These are phyloP conservation scores for Cantharis rufa DNA, from an alignment of 2,888 invertebrate genomes.

Conservation along the genomic window DNA sequence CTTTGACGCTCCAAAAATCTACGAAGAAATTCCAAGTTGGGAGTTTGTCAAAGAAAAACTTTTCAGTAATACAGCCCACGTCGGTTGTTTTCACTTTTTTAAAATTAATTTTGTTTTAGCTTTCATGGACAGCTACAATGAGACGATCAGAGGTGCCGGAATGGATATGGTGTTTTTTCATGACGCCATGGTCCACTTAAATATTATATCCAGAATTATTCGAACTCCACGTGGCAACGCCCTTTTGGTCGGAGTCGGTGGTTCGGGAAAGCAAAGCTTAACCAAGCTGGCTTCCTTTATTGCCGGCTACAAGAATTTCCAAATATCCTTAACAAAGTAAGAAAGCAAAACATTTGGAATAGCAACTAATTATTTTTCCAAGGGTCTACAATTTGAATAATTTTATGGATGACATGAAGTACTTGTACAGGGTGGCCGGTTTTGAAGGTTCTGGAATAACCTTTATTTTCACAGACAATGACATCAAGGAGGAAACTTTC, in stretches of 20 bases:
- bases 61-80: conserved; percentile 35
- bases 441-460: conserved; percentile 74
- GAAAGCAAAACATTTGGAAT: neutral
- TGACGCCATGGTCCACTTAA: conserved; percentile 83
- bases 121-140: conserved; percentile 79
- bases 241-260: conserved; percentile 86
- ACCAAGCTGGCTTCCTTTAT: conserved; percentile 85
- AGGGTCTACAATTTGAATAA: conserved; percentile 73
- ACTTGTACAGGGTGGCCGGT: conserved; percentile 79
- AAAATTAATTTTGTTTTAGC: conserved; percentile 43
- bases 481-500: conserved; percentile 89
- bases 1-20: conserved; percentile 81
- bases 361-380: neutral
- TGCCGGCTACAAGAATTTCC: conserved; percentile 80
- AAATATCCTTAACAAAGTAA: conserved; percentile 82
- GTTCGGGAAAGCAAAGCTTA: conserved; percentile 89
- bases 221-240: conserved; percentile 83
- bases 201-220: conserved; percentile 82
- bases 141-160: conserved; percentile 70
- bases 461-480: conserved; percentile 90
- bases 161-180: conserved; percentile 89
- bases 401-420: conserved; percentile 84
- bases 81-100: neutral
- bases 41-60: conserved; percentile 51
- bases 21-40: conserved; percentile 78